Base-by-base conservation (phyloP, 2,888 invertebrate genomes). In the Meteorus cinctellus region DNA sequence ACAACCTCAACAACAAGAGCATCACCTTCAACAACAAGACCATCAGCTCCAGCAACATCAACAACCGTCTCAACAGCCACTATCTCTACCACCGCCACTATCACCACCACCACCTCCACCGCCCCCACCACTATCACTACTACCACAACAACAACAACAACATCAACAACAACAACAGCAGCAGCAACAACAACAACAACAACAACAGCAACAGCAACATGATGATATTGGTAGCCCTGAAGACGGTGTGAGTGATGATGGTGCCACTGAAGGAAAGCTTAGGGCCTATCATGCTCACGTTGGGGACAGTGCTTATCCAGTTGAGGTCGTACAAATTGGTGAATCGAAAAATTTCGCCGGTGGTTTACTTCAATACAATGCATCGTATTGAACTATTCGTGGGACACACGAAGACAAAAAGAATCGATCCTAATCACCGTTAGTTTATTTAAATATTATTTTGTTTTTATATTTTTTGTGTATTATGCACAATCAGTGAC, bases 351-450 rank as follows among this genome's bases (percentile, higher is more conserved):
- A 84, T 81, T 87, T 87, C 80, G 83, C 84, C 69, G 86, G 86
- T 77, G 84, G 86, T 80, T 85, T 88, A 84, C 81, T 86, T 19
- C 89, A 88, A 79, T 89, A 87, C 77, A 89, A 89, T 81, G 85
- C 89, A 79, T 86, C 89, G 74, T 89, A 87, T 84, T 88, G 89
- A 69, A 88, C 87, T 87, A 77, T 69, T 14, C 55, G 63, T 62
- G 27, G 29, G 16, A n/a, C 8, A 62, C 14, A 31, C 16, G 1
- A 34, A 14, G 16, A 31, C n/a, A 69, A 55, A 19, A 19, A 19
- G 6, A 24, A 55, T 8, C n/a, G 10, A 55, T 55, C n/a, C 51
- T 69, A 69, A 31, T 55, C 19, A 19, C 29, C 14, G 29, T 14
- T 41, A 34, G 16, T 70, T 70, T 51, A 27, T 62, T 69, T 24